These are phyloP conservation scores for Pao palembangensis DNA, from an alignment of 2,113 vertebrate genomes.

Conservation along the genomic window DNA sequence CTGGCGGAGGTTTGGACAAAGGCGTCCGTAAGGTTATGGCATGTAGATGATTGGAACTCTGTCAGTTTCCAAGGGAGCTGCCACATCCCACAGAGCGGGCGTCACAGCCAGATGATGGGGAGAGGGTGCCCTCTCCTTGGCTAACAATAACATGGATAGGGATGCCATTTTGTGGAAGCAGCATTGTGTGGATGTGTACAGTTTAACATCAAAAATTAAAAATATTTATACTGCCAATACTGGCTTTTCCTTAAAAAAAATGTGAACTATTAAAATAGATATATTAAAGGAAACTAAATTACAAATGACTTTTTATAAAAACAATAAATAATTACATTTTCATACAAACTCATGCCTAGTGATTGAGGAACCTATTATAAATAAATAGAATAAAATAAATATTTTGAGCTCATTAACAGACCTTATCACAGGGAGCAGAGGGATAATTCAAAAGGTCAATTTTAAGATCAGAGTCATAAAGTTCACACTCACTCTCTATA, in stretches of 20 bases:
- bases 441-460: background rate
- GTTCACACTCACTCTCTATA: background rate
- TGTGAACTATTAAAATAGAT: background rate
- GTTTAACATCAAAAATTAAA: background rate
- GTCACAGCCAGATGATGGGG: conserved; percentile 74
- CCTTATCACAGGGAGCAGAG: too few relatives aligned
- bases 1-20: conserved; percentile 76
- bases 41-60: conserved; percentile 74
- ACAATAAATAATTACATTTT: background rate
- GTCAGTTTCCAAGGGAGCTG: conserved; percentile 76
- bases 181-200: background rate
- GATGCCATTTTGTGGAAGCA: conserved; percentile 14
- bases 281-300: background rate
- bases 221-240: background rate
- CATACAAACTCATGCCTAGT: background rate
- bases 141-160: conserved; percentile 51
- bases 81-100: conserved; percentile 71
- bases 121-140: conserved; percentile 49
- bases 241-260: background rate
- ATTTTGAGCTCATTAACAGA: too few relatives aligned
- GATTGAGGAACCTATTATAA: background rate
- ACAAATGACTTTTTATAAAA: too few relatives aligned
- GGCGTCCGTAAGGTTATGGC: conserved; percentile 78
- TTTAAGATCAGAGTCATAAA: background rate
- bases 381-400: background rate